These are phyloP conservation scores for Ornithorhynchus anatinus DNA, from an alignment of 2,113 vertebrate species.

Conservation along the genomic window DNA sequence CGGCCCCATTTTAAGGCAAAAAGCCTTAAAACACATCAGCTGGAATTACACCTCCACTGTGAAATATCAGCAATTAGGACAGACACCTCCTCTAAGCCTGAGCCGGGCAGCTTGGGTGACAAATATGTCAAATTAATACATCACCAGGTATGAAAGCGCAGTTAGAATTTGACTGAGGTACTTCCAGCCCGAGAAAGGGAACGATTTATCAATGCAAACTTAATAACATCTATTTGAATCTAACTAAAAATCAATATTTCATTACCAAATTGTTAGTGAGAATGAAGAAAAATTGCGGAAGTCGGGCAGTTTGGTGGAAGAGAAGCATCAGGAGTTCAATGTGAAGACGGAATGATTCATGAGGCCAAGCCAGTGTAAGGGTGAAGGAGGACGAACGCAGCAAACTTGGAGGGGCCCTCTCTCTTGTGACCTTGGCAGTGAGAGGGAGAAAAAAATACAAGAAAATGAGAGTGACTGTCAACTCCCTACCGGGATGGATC, in stretches of 20 bases:
- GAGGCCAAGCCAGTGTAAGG: conserved; percentile 79
- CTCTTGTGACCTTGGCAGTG: conserved; percentile 87
- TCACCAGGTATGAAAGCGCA: conserved; percentile 83
- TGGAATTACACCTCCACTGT: conserved; percentile 51
- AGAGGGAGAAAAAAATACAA: conserved; percentile 72
- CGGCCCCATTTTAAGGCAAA: conserved; percentile 32
- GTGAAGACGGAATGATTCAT: conserved; percentile 99
- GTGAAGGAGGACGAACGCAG: conserved; percentile 78
- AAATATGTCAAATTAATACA: conserved; percentile 82
- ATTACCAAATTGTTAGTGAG: conserved; percentile 99
- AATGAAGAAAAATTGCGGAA: conserved; percentile 99
- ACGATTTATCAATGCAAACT: conserved; percentile 99
- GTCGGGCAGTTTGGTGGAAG: conserved; percentile 87
- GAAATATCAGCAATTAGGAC: conserved; percentile 66
- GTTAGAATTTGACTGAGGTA: conserved; percentile 88
- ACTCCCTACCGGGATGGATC: conserved; percentile 83
- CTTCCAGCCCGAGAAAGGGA: conserved; percentile 86
- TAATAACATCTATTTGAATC: conserved; percentile 99
- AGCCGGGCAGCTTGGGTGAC: conserved; percentile 69
- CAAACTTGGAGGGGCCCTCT: conserved; percentile 83
- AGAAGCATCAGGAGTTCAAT: conserved; percentile 92
- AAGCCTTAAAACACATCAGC: conserved; percentile 44
- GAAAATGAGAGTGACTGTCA: conserved; percentile 93
- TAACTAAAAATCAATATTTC: conserved; percentile 99
- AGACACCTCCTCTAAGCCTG: conserved; percentile 58